Evolutionary conservation across 2,888 invertebrate genomes (phyloP), one percentile per base, ranked within the genome.

Genomic region (Antheraea yamamai): DNA sequence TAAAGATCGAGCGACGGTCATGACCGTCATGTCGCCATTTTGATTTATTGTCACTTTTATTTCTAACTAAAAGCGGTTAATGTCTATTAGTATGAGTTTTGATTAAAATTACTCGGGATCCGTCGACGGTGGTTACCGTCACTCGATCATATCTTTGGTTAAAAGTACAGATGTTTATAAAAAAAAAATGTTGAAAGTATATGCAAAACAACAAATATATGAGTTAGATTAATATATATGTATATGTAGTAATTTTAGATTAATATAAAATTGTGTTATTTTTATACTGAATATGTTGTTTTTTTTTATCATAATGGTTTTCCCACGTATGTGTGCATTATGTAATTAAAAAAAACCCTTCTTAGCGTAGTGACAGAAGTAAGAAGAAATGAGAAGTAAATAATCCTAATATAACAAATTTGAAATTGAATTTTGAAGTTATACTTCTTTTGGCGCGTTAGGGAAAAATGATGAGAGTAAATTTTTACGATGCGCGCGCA

Each of bases 251-350:
- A 64, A 64, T 26, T 64, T 26, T 66, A 66, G 64, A 66, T 16
- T 66, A 26, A 66, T 26, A 64, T 64, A 66, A 66, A 66, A 66
- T 14, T 66, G 64, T 66, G 23, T 26, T 64, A 61, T 64, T 64
- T 26, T 66, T 66, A 30, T 66, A 66, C 14, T 30, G 14, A 66
- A 66, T 30, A 66, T 4, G 26, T 14, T 66, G 64, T 30, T 66
- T 66, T 66, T 30, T 30, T 4, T 64, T n/a, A n/a, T 23, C 10
- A 14, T 16, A 23, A 2, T 23, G 14, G 14, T 58, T 58, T n/a
- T n/a, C 58, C 7, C 8, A 58, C 7, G 7, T 58, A 18, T 6
- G 20, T 58, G 4, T 7, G 18, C 30, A 52, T 20, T 58, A 58
- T 58, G 14, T 52, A 16, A 12, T 52, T 10, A 16, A 52, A 16